A percentile compares a stretch with the other conserved stretches of the same genome.
Conservation (phyloP, 2,888 invertebrate species). For the Craniophora ligustri region DNA sequence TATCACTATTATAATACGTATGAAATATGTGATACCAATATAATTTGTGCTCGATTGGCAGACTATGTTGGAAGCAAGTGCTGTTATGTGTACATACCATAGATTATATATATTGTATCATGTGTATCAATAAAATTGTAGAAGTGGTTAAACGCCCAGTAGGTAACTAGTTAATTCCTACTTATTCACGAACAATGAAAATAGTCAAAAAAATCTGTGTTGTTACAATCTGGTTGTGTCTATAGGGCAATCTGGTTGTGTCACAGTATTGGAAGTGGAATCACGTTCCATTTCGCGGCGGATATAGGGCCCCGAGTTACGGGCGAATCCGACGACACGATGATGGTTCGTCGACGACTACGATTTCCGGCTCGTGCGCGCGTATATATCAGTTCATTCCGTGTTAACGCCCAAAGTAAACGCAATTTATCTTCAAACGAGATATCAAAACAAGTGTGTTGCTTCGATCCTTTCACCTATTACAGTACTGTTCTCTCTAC, state of each 20-base stretch:
- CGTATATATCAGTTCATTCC: slow-evolving; percentile 69
- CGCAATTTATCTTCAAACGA: slow-evolving; percentile 56
- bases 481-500: background rate
- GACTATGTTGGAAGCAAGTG: slow-evolving; percentile 17
- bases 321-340: slow-evolving; percentile 74
- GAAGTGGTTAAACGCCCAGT: no score
- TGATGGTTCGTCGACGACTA: slow-evolving; percentile 79
- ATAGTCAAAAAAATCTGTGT: slow-evolving; percentile 27
- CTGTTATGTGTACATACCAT: no score
- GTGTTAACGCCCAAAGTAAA: slow-evolving; percentile 62
- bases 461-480: slow-evolving; percentile 21
- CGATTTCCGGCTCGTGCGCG: slow-evolving; percentile 77
- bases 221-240: slow-evolving; percentile 25
- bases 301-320: slow-evolving; percentile 80
- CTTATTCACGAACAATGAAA: background rate
- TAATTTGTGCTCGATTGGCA: slow-evolving; percentile 39
- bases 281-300: slow-evolving; percentile 82
- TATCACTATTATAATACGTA: slow-evolving; percentile 38
- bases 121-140: no score
- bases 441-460: slow-evolving; percentile 58
- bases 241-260: slow-evolving; percentile 57
- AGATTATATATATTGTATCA: no score
- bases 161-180: no score
- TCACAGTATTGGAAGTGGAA: slow-evolving; percentile 75
- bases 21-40: slow-evolving; percentile 37